Base-by-base conservation (phyloP, 2,797 vertebrate genomes). In the Garrulus glandarius region DNA sequence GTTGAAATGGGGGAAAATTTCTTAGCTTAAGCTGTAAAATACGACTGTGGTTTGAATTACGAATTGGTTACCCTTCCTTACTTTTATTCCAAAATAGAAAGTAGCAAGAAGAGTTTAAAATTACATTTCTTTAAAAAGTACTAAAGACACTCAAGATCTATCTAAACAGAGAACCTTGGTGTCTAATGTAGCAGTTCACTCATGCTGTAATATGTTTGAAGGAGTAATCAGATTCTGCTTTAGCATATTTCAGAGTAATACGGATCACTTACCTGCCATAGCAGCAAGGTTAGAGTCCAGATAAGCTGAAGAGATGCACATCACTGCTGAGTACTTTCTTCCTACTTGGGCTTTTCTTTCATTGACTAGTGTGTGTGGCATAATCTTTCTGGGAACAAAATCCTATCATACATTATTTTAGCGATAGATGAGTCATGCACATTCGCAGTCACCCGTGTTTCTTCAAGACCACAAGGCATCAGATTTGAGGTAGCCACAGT, bases 351-450 rank as follows among this genome's bases (percentile, higher is more conserved):
- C 23, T 71, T 81, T 78, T 68, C n/a, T 70, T 85, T 74, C 60
- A 39, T 1, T 44, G 30, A n/a, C 49, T 53, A 14, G 22, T 34
- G 6, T 64, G 63, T 75, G 34, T 37, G 9, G 4, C 15, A 12
- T 47, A 4, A 72, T 76, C 24, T 37, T 41, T 57, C 30, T 53
- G 36, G 65, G 46, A 88, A 16, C 13, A 67, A 74, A 80, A 49
- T 37, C 16, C 3, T 3, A 20, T 77, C 5, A 14, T 63, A 37
- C 37, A 56, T 3, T 70, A 11, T 23, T 70, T 81, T 34, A 47
- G 65, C 27, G 20, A 9, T 12, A 67, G 47, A 30, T 9, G 11
- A 75, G 10, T 78, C 0, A 0, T 23, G 13, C 15, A 3, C n/a
- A 10, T 49, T 75, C 6, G 12, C 17, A 8, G n/a, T 36, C 19